Evolutionary conservation across 2,113 vertebrate genomes (phyloP).

Genomic region (Sinocyclocheilus maitianheensis): DNA sequence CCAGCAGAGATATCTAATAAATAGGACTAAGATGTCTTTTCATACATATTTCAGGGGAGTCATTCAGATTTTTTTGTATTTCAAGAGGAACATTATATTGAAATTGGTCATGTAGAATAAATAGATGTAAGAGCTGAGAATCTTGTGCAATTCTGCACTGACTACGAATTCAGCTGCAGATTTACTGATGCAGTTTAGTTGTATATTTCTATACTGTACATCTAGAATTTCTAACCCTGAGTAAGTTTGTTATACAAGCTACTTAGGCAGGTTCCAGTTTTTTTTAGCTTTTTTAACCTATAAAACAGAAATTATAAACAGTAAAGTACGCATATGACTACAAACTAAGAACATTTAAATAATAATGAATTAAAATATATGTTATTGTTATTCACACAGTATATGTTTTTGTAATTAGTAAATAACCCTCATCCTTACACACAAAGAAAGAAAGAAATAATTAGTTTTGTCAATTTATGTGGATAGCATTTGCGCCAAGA

Average conservation of each 20-base stretch:
- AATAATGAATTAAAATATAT: background rate
- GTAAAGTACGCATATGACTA: background rate
- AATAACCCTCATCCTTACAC: background rate
- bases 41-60: slow-evolving; percentile 26
- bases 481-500: background rate
- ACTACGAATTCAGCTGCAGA: background rate
- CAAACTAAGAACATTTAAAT: background rate
- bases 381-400: background rate
- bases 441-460: too few species aligned
- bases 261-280: too few species aligned
- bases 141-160: background rate
- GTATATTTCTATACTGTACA: too few species aligned
- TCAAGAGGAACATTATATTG: background rate
- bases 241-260: background rate
- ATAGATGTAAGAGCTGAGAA: background rate
- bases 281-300: background rate
- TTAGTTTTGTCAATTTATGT: background rate
- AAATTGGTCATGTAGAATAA: slow-evolving; percentile 4
- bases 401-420: background rate
- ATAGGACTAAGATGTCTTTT: slow-evolving; percentile 42
- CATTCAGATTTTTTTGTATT: slow-evolving; percentile 3
- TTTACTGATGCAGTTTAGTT: background rate
- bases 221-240: too few species aligned
- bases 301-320: background rate
- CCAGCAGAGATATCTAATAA: slow-evolving; percentile 48